Conservation (phyloP, 1,140 invertebrate species). For the Bombus consobrinus region DNA sequence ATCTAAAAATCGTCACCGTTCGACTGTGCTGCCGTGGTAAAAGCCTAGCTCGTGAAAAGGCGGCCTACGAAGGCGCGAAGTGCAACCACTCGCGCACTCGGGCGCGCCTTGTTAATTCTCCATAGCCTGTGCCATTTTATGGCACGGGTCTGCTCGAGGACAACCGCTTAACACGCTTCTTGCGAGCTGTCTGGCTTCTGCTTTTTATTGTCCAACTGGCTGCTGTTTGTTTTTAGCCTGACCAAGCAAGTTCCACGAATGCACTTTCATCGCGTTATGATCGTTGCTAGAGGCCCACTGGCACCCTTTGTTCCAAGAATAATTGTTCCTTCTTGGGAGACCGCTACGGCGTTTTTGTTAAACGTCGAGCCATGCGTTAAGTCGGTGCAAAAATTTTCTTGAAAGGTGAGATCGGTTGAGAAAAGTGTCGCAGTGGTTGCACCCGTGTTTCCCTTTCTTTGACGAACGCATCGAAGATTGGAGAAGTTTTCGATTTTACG, state of each 20-base stretch:
- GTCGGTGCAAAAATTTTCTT: too few species aligned
- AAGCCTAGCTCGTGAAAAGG: neutral
- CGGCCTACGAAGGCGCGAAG: constrained; percentile 30
- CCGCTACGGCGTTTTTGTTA: neutral
- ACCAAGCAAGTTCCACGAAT: neutral
- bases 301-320: neutral
- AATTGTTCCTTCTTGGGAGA: neutral
- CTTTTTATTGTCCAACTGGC: constrained; percentile 16
- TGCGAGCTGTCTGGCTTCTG: constrained; percentile 73
- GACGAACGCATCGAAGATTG: too few species aligned
- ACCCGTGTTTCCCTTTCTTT: too few species aligned
- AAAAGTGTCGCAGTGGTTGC: too few species aligned
- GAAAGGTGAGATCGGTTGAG: neutral
- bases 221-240: constrained; percentile 1
- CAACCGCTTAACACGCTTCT: constrained; percentile 70
- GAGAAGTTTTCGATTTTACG: too few species aligned
- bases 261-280: neutral
- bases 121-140: constrained; percentile 62
- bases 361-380: neutral
- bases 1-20: constrained; percentile 8
- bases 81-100: constrained; percentile 56
- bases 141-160: constrained; percentile 53
- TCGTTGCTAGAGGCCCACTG: neutral
- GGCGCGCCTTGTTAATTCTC: constrained; percentile 69
- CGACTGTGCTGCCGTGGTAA: neutral